Evolutionary conservation across 1,140 invertebrate genomes (phyloP).

Genomic region (Drosophila mojavensis): DNA sequence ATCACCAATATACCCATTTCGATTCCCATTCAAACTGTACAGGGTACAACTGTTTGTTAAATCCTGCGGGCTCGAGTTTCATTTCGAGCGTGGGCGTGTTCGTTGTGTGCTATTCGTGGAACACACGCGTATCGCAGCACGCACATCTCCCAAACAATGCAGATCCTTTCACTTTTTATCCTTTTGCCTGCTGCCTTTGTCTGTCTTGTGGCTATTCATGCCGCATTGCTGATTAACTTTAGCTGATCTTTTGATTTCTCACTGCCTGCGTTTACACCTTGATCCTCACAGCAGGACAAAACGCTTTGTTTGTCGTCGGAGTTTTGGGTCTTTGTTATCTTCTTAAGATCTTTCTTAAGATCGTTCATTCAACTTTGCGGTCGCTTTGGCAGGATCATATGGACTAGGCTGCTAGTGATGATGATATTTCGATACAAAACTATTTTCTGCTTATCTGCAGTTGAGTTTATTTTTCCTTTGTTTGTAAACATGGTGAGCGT

Average conservation of each 20-base stretch:
- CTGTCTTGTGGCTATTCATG: conserved; percentile 31
- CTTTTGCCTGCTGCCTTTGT: conserved; percentile 16
- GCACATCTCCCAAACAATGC: conserved; percentile 59
- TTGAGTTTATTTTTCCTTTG: background rate
- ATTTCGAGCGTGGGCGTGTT: conserved; percentile 35
- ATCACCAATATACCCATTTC: background rate
- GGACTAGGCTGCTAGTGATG: background rate
- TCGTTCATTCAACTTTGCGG: conserved; percentile 7
- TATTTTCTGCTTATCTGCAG: background rate
- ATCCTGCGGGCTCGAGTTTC: conserved; percentile 68
- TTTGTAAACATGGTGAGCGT: background rate
- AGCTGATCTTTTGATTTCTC: conserved; percentile 37
- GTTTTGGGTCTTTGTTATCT: background rate
- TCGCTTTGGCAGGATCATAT: background rate
- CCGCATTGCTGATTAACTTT: conserved; percentile 36
- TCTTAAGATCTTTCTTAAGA: background rate
- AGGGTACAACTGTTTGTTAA: conserved; percentile 10
- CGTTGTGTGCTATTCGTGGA: conserved; percentile 58
- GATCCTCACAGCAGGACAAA: conserved; percentile 21
- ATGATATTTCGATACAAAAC: background rate
- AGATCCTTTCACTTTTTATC: conserved; percentile 37
- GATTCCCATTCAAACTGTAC: background rate
- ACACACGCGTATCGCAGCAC: conserved; percentile 79
- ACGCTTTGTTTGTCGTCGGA: background rate
- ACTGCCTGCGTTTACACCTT: conserved; percentile 37